Percentiles rank a stretch among this genome's conserved stretches.
Evolutionary conservation across 2,113 vertebrate species (phyloP).

Genomic region (Microcebus griseorufus): DNA sequence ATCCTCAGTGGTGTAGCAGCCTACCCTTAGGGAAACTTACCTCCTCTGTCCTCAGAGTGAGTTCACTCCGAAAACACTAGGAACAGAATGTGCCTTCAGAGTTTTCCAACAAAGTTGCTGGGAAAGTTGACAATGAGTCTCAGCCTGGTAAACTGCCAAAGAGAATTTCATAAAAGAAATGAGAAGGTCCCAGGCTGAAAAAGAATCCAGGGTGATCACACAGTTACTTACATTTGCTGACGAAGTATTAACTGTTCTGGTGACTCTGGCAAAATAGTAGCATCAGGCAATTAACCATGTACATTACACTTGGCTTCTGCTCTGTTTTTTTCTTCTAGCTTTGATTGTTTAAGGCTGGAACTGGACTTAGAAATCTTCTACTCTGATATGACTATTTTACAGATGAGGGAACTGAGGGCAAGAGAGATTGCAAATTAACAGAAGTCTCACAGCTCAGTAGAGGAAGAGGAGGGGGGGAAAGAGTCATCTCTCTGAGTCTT

Average conservation of each 20-base stretch:
- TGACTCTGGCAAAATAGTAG: neutral
- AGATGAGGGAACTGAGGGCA: neutral
- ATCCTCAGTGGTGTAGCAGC: neutral
- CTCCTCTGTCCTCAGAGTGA: neutral
- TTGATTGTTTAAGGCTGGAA: neutral
- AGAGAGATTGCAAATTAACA: neutral
- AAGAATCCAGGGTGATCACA: neutral
- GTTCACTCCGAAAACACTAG: neutral
- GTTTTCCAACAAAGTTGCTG: constrained; percentile 49
- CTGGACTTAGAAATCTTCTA: neutral
- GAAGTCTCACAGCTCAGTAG: neutral
- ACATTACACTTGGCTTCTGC: neutral
- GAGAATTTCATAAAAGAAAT: neutral
- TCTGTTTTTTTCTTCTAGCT: neutral
- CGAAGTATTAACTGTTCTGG: neutral
- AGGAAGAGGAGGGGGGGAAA: neutral
- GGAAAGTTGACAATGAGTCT: neutral
- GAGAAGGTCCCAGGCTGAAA: neutral
- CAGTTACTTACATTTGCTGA: neutral
- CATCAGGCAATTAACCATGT: neutral
- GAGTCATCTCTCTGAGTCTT: neutral
- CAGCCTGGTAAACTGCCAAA: neutral
- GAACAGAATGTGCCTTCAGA: constrained; percentile 45
- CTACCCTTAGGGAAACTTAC: neutral
- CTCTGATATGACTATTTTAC: neutral